Evolutionary conservation across 1,140 invertebrate genomes (phyloP).

Genomic region (Phenacoccus solenopsis): DNA sequence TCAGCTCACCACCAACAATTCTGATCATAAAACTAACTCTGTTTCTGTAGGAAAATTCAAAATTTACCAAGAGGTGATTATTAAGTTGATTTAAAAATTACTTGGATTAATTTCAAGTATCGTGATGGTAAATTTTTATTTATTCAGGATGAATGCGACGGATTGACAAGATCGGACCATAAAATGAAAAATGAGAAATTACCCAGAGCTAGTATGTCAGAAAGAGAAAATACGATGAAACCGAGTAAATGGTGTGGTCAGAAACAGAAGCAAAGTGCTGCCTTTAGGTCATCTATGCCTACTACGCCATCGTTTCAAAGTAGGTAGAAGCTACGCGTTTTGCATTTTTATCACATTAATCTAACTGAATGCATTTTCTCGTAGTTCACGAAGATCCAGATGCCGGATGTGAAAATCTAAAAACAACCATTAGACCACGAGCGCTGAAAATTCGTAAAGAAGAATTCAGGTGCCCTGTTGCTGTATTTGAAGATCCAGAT

Average conservation of each 20-base stretch:
- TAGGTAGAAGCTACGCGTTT: not conserved
- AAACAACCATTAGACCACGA: slow-evolving; percentile 18
- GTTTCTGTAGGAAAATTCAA: slow-evolving; percentile 27
- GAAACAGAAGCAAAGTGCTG: not conserved
- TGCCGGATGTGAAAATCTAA: not conserved
- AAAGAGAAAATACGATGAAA: slow-evolving; percentile 41
- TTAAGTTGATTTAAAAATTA: not conserved
- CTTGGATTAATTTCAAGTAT: not conserved
- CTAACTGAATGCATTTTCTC: slow-evolving; percentile 7
- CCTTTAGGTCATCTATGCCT: slow-evolving; percentile 17
- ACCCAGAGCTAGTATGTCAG: slow-evolving; percentile 20
- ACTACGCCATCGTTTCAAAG: slow-evolving; percentile 27
- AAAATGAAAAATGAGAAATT: slow-evolving; percentile 13
- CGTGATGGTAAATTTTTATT: not conserved
- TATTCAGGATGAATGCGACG: slow-evolving; percentile 11
- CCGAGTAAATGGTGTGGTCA: slow-evolving; percentile 22
- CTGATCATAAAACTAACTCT: not conserved
- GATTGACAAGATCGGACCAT: not conserved
- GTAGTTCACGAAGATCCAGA: slow-evolving; percentile 23
- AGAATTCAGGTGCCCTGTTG: slow-evolving; percentile 26
- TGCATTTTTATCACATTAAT: not conserved
- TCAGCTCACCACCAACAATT: not conserved
- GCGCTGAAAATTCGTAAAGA: slow-evolving; percentile 25
- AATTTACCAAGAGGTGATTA: slow-evolving; percentile 29
- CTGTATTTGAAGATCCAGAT: slow-evolving; percentile 33